These are phyloP conservation scores for Pocillopora damicornis DNA, from an alignment of 64 coral and sea anemone genomes.

Conservation along the genomic window DNA sequence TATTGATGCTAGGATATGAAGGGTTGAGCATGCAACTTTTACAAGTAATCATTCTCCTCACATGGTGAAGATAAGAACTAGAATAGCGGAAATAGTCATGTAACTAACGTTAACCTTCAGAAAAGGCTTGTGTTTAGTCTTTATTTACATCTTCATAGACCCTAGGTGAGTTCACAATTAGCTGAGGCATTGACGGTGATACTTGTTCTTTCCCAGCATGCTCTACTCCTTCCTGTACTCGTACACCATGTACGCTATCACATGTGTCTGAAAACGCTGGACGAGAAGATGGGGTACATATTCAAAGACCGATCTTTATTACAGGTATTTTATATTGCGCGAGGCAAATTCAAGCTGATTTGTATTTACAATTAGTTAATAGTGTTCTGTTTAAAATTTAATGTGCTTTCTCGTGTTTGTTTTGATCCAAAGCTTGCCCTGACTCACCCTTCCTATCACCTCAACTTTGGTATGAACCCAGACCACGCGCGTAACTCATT, in stretches of 20 bases:
- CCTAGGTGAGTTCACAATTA: too few relatives aligned
- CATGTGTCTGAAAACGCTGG: conserved; percentile 61
- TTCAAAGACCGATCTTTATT: conserved; percentile 81
- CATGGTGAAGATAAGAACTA: too few relatives aligned
- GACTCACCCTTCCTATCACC: conserved; percentile 88
- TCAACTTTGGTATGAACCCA: conserved; percentile 95
- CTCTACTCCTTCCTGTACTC: conserved; percentile 80
- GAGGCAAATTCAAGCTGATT: not conserved
- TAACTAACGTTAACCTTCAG: too few relatives aligned
- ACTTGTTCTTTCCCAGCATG: conserved; percentile 57
- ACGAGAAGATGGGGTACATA: conserved; percentile 78
- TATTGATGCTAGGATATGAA: too few relatives aligned
- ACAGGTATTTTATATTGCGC: conserved; percentile 38
- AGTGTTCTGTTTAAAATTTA: not conserved
- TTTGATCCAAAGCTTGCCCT: conserved; percentile 69
- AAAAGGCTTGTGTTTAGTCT: too few relatives aligned
- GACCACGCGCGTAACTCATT: conserved; percentile 94
- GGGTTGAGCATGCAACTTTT: too few relatives aligned
- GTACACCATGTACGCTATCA: conserved; percentile 94
- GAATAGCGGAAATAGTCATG: too few relatives aligned
- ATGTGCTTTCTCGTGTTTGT: not conserved
- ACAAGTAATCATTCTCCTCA: too few relatives aligned
- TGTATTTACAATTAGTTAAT: not conserved
- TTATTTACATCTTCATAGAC: too few relatives aligned
- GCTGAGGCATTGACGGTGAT: not conserved